Conservation (phyloP, 2,797 vertebrate species). For the Picus viridis region DNA sequence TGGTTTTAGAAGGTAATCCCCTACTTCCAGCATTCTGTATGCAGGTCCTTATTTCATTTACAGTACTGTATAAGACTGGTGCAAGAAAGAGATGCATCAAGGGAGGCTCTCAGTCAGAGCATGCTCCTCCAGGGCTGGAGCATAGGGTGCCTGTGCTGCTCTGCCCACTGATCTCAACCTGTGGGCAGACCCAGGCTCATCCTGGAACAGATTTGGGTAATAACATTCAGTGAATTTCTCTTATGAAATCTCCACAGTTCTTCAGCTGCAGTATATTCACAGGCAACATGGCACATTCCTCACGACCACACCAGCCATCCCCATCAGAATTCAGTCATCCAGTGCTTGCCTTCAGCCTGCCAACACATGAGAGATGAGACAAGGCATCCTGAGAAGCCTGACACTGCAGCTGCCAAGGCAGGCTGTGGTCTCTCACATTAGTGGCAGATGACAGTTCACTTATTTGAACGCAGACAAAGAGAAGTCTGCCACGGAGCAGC, state of each 20-base stretch:
- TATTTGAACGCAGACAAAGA: slow-evolving; percentile 37
- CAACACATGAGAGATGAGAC: accelerated
- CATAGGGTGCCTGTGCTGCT: neutral
- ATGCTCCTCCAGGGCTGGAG: neutral
- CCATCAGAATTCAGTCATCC: neutral
- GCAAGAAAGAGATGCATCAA: neutral
- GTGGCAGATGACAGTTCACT: slow-evolving; percentile 50
- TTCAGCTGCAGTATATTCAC: neutral
- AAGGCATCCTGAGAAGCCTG: slow-evolving; percentile 18
- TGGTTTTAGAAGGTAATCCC: neutral
- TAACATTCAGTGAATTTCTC: neutral
- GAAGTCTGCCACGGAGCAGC: neutral
- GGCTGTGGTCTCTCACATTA: neutral
- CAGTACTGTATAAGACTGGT: neutral
- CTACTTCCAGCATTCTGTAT: neutral
- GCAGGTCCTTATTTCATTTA: neutral
- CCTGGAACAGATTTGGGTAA: neutral
- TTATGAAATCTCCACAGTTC: accelerated
- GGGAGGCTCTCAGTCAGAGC: neutral
- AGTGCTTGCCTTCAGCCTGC: neutral
- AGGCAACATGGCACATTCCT: accelerated
- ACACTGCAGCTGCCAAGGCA: slow-evolving; percentile 35
- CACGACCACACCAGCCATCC: neutral
- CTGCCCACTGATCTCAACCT: neutral
- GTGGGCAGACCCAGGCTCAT: neutral